phyloP scores from a whole-genome alignment of 1,140 invertebrate species.

The Grapholita molesta region DNA sequence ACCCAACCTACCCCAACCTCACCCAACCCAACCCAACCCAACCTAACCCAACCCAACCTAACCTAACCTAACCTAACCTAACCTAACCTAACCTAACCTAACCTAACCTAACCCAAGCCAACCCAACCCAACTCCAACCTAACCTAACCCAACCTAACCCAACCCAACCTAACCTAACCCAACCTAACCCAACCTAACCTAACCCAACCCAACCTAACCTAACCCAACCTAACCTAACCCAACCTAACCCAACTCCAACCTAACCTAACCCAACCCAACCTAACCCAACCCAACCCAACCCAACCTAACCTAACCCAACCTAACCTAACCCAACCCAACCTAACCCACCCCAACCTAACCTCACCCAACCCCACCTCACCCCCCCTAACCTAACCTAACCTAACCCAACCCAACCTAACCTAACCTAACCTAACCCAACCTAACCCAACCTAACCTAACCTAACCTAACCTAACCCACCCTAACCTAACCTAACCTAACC shows the following conservation, averaged over 20 bases:
- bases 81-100: conserved; percentile 23
- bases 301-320: conserved; percentile 24
- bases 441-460: conserved; percentile 33
- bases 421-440: conserved; percentile 31
- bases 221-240: conserved; percentile 39
- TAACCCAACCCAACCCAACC: conserved; percentile 33
- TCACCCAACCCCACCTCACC: conserved; percentile 20
- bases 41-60: conserved; percentile 42
- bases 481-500: conserved; percentile 22
- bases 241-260: conserved; percentile 23
- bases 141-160: conserved; percentile 29
- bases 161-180: conserved; percentile 36
- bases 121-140: conserved; percentile 21
- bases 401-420: conserved; percentile 29
- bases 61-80: conserved; percentile 39
- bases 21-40: conserved; percentile 46
- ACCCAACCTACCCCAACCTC: conserved; percentile 24
- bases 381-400: conserved; percentile 33
- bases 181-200: conserved; percentile 26
- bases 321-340: conserved; percentile 28
- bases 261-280: conserved; percentile 30
- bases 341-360: conserved; percentile 23
- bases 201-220: conserved; percentile 41
- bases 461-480: too few species aligned
- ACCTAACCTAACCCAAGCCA: conserved; percentile 22